Base-by-base conservation (phyloP, 1,140 invertebrate species). In the Atta texana region DNA sequence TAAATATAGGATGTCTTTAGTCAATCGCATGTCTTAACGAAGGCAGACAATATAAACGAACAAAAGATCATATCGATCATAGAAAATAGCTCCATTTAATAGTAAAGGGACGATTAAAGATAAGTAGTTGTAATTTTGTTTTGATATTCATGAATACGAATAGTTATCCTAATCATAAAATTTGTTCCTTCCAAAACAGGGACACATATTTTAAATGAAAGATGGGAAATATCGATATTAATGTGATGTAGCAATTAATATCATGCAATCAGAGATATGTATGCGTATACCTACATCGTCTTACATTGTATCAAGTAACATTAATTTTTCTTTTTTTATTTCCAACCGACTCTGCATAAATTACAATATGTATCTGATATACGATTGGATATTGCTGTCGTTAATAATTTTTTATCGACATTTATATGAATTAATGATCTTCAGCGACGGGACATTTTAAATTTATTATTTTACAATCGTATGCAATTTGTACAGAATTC, bases 1-100 rank as follows among this genome's bases (percentile, higher is more conserved):
- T 82, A 72, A 72, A 82, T 72, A 61, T 21, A 61, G 24, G 31
- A 59, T n/a, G 24, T 72, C 63, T 74, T 74, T 74, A 74, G 44
- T 44, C 18, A 66, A 28, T 12, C 31, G 63, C 6, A 21, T 21
- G 31, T 51, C 49, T 12, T 18, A 16, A 81, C 64, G 12, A 34
- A 71, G 21, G 16, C 49, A 16, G 49, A 28, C 51, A 59, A 71
- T 28, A 71, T n/a, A 44, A 71, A 57, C 31, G 66, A 24, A n/a
- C 4, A 12, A 28, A 18, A 68, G 16, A 51, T n/a, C 49, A 16
- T 39, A 51, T 16, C 8, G 39, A 44, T 44, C 8, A 2, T 55
- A 12, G 21, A 7, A 81, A 28, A 16, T 18, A 57, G 5, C 10
- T 24, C 1, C 3, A 21, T 16, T 76, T 24, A 24, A 61, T 14